Evolutionary conservation across 2,888 invertebrate species (phyloP).

Genomic region (Dynastes hyllus): DNA sequence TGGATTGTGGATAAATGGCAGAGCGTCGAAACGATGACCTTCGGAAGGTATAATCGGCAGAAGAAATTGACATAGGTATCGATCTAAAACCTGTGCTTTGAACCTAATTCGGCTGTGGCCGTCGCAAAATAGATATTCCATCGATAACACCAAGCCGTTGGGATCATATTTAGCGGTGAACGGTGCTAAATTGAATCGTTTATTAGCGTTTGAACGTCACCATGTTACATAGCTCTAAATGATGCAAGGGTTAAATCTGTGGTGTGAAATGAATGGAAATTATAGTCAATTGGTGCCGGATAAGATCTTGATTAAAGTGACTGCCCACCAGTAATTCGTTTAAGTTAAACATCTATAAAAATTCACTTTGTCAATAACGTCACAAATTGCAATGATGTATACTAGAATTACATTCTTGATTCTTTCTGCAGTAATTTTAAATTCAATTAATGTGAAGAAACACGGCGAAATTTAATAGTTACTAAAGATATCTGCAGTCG

Average conservation of each 20-base stretch:
- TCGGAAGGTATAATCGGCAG: slow-evolving; percentile 21
- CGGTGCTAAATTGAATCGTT: slow-evolving; percentile 33
- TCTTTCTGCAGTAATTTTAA: too few species aligned
- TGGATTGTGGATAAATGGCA: slow-evolving; percentile 1
- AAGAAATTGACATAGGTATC: slow-evolving; percentile 23
- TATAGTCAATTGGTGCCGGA: slow-evolving; percentile 29
- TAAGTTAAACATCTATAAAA: neutral
- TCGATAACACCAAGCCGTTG: slow-evolving; percentile 20
- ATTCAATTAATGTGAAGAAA: too few species aligned
- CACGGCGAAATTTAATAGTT: too few species aligned
- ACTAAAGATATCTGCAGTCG: too few species aligned
- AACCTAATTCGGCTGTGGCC: slow-evolving; percentile 2
- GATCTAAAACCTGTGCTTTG: neutral
- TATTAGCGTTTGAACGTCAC: slow-evolving; percentile 36
- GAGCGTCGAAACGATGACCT: slow-evolving; percentile 7
- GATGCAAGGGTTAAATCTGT: slow-evolving; percentile 16
- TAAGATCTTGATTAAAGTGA: slow-evolving; percentile 34
- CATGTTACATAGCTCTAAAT: slow-evolving; percentile 14
- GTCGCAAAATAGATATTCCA: slow-evolving; percentile 17
- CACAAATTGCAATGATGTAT: neutral
- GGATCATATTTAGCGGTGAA: slow-evolving; percentile 37
- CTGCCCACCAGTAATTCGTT: neutral
- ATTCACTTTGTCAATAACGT: neutral
- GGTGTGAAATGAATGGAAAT: slow-evolving; percentile 36
- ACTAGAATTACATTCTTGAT: too few species aligned